These are phyloP conservation scores for Holothuria scabra DNA, from an alignment of 53 echinoderm and acorn worm species.

Conservation along the genomic window DNA sequence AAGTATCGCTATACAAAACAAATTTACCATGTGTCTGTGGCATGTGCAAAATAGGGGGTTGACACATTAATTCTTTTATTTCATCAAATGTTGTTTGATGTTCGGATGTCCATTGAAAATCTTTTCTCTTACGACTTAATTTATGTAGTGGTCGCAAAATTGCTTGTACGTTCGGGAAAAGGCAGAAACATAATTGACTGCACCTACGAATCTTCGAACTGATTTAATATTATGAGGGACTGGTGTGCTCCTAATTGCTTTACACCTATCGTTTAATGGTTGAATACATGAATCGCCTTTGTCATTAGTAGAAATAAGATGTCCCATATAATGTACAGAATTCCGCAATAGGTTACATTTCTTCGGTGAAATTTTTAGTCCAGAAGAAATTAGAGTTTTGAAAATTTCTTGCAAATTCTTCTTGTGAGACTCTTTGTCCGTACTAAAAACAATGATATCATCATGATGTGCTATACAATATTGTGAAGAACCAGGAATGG, in stretches of 20 bases:
- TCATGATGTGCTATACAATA: constrained; percentile 61
- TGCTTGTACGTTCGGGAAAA: too few relatives aligned
- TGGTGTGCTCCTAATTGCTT: neutral
- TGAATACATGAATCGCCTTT: constrained; percentile 27
- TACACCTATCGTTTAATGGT: neutral
- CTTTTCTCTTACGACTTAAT: too few relatives aligned
- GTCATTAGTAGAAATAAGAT: neutral
- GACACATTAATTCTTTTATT: too few relatives aligned
- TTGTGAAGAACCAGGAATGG: constrained; percentile 9
- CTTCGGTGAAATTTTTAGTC: constrained; percentile 37
- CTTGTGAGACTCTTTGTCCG: neutral
- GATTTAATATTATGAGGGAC: constrained; percentile 20
- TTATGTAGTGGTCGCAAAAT: too few relatives aligned
- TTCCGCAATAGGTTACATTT: constrained; percentile 17
- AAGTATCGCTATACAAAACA: too few relatives aligned
- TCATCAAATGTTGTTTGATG: too few relatives aligned
- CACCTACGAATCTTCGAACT: too few relatives aligned
- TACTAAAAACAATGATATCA: constrained; percentile 20
- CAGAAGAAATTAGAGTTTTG: constrained; percentile 1
- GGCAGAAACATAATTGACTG: too few relatives aligned
- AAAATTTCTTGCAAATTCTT: neutral
- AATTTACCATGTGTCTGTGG: too few relatives aligned
- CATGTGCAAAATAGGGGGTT: too few relatives aligned
- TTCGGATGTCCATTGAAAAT: too few relatives aligned
- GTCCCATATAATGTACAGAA: constrained; percentile 31